Evolutionary conservation across 1,140 invertebrate species (phyloP).

Genomic region (Drosophila guanche): DNA sequence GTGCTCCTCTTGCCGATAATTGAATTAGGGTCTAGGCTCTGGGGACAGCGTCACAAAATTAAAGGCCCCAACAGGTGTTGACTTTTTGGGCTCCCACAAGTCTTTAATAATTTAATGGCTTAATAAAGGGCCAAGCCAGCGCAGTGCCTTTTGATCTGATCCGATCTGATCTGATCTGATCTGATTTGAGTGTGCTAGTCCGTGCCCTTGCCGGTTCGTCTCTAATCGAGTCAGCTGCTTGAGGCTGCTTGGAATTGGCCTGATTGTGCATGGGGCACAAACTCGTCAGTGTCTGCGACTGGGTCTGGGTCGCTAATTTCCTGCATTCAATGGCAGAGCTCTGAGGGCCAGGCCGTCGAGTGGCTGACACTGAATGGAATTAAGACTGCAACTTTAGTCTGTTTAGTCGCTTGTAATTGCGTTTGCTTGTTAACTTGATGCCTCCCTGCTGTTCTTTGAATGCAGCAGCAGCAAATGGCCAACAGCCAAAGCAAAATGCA

Average conservation of each 20-base stretch:
- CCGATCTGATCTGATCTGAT: conserved; percentile 37
- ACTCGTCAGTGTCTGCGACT: conserved; percentile 16
- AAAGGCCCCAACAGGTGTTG: conserved; percentile 59
- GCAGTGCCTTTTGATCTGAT: conserved; percentile 20
- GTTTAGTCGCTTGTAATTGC: conserved; percentile 74
- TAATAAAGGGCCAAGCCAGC: conserved; percentile 17
- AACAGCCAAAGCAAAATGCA: conserved; percentile 18
- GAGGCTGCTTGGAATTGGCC: conserved; percentile 32
- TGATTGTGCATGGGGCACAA: conserved; percentile 46
- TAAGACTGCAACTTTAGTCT: conserved; percentile 65
- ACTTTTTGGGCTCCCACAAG: conserved; percentile 25
- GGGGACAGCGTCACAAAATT: conserved; percentile 20
- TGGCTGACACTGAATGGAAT: conserved; percentile 27
- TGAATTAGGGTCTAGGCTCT: conserved; percentile 52
- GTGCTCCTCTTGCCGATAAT: conserved; percentile 54
- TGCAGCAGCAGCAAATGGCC: conserved; percentile 23
- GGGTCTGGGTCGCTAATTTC: conserved; percentile 48
- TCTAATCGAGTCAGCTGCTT: conserved; percentile 59
- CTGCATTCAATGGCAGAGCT: conserved; percentile 44
- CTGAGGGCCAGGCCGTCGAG: too few relatives aligned
- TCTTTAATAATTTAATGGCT: conserved; percentile 65
- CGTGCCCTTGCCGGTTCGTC: conserved; percentile 23
- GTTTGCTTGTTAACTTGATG: conserved; percentile 66
- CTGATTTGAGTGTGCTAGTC: conserved; percentile 31
- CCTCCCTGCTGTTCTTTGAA: conserved; percentile 51